Evolutionary conservation across 2,888 invertebrate genomes (phyloP).

Genomic region (Agrochola circellaris): DNA sequence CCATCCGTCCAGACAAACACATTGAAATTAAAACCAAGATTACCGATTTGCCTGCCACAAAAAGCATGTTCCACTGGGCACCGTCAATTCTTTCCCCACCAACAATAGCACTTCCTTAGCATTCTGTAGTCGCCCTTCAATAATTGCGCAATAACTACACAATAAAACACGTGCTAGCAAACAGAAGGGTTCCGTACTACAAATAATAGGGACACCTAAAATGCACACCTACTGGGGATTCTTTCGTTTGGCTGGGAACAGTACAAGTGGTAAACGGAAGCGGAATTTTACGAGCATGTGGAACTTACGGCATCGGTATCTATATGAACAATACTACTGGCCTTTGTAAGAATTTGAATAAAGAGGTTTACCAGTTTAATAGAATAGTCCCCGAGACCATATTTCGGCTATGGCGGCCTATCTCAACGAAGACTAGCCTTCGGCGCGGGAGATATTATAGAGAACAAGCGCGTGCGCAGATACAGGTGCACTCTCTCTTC

Average conservation of each 20-base stretch:
- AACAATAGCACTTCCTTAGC: slow-evolving; percentile 81
- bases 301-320: too few relatives aligned
- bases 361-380: background rate
- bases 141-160: slow-evolving; percentile 87
- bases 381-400: too few relatives aligned
- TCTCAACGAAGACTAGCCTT: too few relatives aligned
- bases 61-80: slow-evolving; percentile 48
- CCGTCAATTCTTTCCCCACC: slow-evolving; percentile 46
- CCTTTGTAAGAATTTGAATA: background rate
- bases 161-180: slow-evolving; percentile 88
- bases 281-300: slow-evolving; percentile 34
- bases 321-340: background rate
- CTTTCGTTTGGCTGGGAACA: slow-evolving; percentile 62
- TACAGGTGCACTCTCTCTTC: too few relatives aligned
- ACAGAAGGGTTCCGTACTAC: slow-evolving; percentile 79
- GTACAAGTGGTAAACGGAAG: slow-evolving; percentile 58
- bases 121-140: slow-evolving; percentile 77
- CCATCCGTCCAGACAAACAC: slow-evolving; percentile 1
- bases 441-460: too few relatives aligned
- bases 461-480: too few relatives aligned
- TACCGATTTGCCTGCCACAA: slow-evolving; percentile 41
- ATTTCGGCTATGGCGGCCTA: too few relatives aligned
- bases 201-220: slow-evolving; percentile 80
- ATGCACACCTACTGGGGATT: slow-evolving; percentile 77
- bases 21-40: background rate